phyloP scores from a whole-genome alignment of 2,797 vertebrate species.

The Xenentodon cancila region DNA sequence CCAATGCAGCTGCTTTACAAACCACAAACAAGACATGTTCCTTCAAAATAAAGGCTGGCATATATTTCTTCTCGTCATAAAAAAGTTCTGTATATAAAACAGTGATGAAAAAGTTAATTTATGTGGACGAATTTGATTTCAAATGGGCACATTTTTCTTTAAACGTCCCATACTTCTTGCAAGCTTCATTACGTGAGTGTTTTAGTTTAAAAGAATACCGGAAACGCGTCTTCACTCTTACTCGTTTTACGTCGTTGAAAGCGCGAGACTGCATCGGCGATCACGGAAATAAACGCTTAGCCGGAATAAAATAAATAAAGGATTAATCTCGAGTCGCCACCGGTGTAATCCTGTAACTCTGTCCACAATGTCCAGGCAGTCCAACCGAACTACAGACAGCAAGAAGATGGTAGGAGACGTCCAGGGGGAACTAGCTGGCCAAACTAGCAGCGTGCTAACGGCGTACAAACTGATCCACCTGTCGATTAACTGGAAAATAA shows the following conservation, averaged over 20 bases:
- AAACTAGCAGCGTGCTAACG: slow-evolving; percentile 48
- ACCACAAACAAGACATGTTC: neutral
- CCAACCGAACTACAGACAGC: slow-evolving; percentile 92
- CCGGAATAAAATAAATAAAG: slow-evolving; percentile 79
- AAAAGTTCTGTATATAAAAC: neutral
- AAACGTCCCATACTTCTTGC: no score
- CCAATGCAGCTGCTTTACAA: no score
- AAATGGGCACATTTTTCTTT: neutral
- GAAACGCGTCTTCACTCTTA: neutral
- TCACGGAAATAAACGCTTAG: slow-evolving; percentile 54
- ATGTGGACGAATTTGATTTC: neutral
- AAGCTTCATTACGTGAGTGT: fast-evolving
- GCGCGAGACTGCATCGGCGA: slow-evolving; percentile 13
- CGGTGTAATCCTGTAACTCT: slow-evolving; percentile 53
- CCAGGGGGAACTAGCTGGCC: slow-evolving; percentile 32
- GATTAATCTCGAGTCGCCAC: slow-evolving; percentile 62
- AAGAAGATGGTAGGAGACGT: slow-evolving; percentile 93
- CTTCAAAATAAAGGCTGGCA: slow-evolving; percentile 31
- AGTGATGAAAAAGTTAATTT: no score
- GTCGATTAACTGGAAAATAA: no score
- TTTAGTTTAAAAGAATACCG: neutral
- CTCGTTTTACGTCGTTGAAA: neutral
- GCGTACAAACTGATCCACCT: neutral
- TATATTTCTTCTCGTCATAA: neutral
- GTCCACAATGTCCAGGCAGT: slow-evolving; percentile 89